phyloP scores from a whole-genome alignment of 2,113 vertebrate species.

The Ictalurus furcatus region DNA sequence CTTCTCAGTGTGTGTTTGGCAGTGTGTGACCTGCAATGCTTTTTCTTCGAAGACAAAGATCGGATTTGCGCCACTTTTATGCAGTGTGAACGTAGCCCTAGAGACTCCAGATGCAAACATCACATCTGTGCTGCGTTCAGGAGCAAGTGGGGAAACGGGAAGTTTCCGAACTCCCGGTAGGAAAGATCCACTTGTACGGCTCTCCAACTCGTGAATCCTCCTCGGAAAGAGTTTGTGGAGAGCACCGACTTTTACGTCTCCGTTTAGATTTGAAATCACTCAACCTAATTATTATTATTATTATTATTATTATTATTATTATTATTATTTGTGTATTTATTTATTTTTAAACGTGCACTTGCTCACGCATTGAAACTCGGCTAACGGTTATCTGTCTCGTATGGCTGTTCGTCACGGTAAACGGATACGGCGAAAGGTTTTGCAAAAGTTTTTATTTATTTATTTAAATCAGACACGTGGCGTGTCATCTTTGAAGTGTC shows the following conservation, averaged over 20 bases:
- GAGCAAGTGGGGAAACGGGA: not conserved
- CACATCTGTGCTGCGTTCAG: not conserved
- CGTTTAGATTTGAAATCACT: not conserved
- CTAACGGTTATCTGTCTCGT: not conserved
- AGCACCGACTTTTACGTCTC: not conserved
- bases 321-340: too few relatives aligned
- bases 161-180: not conserved
- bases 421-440: not conserved
- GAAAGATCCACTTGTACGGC: not conserved
- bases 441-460: not conserved
- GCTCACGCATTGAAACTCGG: not conserved
- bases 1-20: not conserved
- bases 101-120: not conserved
- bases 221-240: not conserved
- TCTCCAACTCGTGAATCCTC: not conserved
- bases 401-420: not conserved
- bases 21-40: not conserved
- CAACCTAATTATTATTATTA: too few relatives aligned
- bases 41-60: not conserved
- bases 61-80: not conserved
- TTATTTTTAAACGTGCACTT: not conserved
- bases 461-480: not conserved
- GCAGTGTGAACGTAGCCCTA: not conserved
- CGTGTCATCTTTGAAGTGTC: slow-evolving; percentile 28
- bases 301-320: too few relatives aligned